phyloP scores from a whole-genome alignment of 2,888 invertebrate genomes.

The Euproctis similis region DNA sequence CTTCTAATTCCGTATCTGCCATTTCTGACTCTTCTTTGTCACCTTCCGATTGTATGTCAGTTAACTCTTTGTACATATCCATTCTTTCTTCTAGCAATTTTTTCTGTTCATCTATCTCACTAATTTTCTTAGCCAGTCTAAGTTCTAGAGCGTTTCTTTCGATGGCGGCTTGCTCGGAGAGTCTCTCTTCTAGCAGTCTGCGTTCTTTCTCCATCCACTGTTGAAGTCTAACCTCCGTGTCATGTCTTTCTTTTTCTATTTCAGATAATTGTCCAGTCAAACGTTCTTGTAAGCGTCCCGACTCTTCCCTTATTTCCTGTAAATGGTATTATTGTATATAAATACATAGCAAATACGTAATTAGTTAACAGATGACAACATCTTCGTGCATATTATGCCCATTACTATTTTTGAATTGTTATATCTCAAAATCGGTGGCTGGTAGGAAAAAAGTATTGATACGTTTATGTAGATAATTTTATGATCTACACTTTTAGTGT shows the following conservation, averaged over 20 bases:
- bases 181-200: conserved; percentile 42
- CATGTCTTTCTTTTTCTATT: conserved; percentile 34
- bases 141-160: conserved; percentile 31
- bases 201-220: conserved; percentile 40
- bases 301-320: conserved; percentile 41
- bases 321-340: no score
- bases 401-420: no score
- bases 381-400: no score
- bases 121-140: conserved; percentile 31
- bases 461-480: no score
- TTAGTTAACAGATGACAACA: no score
- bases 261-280: conserved; percentile 31
- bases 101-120: conserved; percentile 34
- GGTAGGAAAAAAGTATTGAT: no score
- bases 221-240: conserved; percentile 29
- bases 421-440: no score
- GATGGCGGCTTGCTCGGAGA: conserved; percentile 35
- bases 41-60: conserved; percentile 25
- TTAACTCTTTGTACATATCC: conserved; percentile 26
- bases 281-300: conserved; percentile 24
- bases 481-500: no score
- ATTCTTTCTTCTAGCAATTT: conserved; percentile 30
- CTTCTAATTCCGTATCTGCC: conserved; percentile 36
- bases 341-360: no score
- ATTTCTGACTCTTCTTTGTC: conserved; percentile 37